A percentile compares a stretch with the other conserved stretches of the same genome.
Evolutionary conservation across 2,113 vertebrate species (phyloP).

Genomic region (Dicentrarchus labrax): DNA sequence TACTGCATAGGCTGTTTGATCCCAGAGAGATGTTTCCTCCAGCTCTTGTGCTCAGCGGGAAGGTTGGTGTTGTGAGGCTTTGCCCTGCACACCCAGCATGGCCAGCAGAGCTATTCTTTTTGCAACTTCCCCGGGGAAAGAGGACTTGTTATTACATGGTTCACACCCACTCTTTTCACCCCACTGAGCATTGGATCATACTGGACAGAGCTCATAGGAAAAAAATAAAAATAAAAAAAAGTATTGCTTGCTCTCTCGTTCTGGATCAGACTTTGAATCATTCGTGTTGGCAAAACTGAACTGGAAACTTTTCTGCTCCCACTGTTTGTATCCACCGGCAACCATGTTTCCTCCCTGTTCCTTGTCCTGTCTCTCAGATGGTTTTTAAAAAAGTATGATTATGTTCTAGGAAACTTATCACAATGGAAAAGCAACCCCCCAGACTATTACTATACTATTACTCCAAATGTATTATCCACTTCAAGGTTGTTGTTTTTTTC

Average conservation of each 20-base stretch:
- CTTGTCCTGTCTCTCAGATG: constrained; percentile 26
- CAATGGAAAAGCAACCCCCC: background rate
- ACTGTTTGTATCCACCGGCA: constrained; percentile 60
- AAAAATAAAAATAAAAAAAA: constrained; percentile 34
- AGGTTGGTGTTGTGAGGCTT: constrained; percentile 25
- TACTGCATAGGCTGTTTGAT: no score
- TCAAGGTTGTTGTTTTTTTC: background rate
- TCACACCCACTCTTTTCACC: constrained; percentile 71
- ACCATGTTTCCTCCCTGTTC: constrained; percentile 56
- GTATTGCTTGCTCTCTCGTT: constrained; percentile 38
- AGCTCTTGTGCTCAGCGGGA: constrained; percentile 18
- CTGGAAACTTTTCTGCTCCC: constrained; percentile 64
- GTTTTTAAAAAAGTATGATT: background rate
- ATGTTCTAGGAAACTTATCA: background rate
- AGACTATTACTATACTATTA: no score
- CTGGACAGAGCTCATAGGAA: constrained; percentile 48
- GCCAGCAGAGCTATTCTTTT: constrained; percentile 73
- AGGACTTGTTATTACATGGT: constrained; percentile 70
- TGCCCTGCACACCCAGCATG: constrained; percentile 45
- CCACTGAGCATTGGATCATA: constrained; percentile 47
- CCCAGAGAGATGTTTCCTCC: constrained; percentile 4
- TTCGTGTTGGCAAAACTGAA: constrained; percentile 50
- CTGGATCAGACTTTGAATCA: constrained; percentile 51
- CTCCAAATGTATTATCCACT: no score
- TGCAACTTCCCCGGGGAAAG: constrained; percentile 67